These are phyloP conservation scores for Microcebus lehilahytsara DNA, from an alignment of 2,113 vertebrate genomes.

Conservation along the genomic window DNA sequence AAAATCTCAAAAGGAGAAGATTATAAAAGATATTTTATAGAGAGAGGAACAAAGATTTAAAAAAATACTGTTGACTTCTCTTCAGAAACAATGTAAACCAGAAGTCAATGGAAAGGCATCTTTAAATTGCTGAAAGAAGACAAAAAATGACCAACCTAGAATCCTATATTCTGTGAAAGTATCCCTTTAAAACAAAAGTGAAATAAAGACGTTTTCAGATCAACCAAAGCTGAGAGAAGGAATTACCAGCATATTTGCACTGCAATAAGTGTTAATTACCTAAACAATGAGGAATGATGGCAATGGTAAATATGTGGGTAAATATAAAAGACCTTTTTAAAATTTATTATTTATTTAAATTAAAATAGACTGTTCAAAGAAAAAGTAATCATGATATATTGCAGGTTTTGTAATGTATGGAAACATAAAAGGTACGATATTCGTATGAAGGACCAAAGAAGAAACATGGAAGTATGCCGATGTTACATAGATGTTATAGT, in stretches of 20 bases:
- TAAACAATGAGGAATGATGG: not conserved
- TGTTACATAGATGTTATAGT: not conserved
- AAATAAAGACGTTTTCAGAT: conserved; percentile 1
- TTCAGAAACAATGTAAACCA: not conserved
- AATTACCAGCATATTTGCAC: not conserved
- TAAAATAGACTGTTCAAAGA: not conserved
- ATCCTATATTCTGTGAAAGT: not conserved
- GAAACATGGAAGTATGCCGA: not conserved
- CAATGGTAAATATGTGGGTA: not conserved
- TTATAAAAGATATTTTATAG: not conserved
- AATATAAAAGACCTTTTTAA: not conserved
- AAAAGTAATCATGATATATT: not conserved
- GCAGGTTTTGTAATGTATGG: not conserved
- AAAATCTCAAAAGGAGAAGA: not conserved
- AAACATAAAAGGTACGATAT: not conserved
- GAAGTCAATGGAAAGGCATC: not conserved
- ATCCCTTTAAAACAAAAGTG: not conserved
- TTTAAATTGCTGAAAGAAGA: not conserved
- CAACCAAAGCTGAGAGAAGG: not conserved
- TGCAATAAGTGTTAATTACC: not conserved
- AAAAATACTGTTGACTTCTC: not conserved
- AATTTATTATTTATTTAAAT: not conserved
- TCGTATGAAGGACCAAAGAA: not conserved
- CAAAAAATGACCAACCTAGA: not conserved
- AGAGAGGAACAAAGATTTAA: not conserved